Percentiles rank a stretch among this genome's conserved stretches.
phyloP scores from a whole-genome alignment of 2,797 vertebrate genomes.

The Pantherophis vulpinus region DNA sequence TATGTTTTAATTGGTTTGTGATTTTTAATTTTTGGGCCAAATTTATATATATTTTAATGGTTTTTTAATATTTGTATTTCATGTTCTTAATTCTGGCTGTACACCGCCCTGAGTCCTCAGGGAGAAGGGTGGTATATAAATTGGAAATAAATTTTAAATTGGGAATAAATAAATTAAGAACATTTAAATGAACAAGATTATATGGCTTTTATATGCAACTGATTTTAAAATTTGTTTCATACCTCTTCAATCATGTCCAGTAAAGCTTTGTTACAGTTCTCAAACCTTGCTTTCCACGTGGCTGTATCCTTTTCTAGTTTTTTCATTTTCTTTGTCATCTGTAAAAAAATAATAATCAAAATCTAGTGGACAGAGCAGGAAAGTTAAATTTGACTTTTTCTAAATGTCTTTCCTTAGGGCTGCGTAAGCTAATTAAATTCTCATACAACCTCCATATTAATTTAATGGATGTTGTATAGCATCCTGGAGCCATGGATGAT shows the following conservation, averaged over 20 bases:
- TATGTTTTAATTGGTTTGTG: too few relatives aligned
- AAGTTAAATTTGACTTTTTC: background rate
- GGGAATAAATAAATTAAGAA: background rate
- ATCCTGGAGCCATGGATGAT: too few relatives aligned
- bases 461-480: background rate
- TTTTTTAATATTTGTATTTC: too few relatives aligned
- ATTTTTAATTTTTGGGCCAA: too few relatives aligned
- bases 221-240: conserved; percentile 52
- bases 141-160: too few relatives aligned
- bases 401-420: background rate
- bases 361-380: conserved; percentile 32
- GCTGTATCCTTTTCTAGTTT: conserved; percentile 91
- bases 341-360: conserved; percentile 40
- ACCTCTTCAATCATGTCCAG: conserved; percentile 95
- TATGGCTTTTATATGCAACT: background rate
- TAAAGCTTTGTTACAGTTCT: conserved; percentile 94
- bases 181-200: background rate
- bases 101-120: too few relatives aligned
- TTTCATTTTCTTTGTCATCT: conserved; percentile 98
- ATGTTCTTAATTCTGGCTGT: too few relatives aligned
- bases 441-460: background rate
- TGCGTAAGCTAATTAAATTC: background rate
- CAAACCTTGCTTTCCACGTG: conserved; percentile 91
- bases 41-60: too few relatives aligned
- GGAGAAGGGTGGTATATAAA: too few relatives aligned